Evolutionary conservation across 2,113 vertebrate genomes (phyloP).

Genomic region (Cynoglossus semilaevis): DNA sequence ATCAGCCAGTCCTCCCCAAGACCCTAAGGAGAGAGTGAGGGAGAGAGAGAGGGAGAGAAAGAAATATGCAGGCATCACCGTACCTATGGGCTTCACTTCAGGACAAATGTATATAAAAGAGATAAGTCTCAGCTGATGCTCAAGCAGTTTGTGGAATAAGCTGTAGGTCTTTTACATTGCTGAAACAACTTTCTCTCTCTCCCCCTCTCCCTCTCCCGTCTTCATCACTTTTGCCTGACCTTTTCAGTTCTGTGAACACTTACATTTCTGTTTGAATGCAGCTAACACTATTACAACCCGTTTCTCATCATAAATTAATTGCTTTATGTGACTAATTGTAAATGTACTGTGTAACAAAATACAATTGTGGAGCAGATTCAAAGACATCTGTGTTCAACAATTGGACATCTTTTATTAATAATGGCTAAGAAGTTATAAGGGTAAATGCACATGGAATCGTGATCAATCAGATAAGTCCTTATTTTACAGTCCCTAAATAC

Average conservation of each 20-base stretch:
- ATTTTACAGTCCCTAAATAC: too few species aligned
- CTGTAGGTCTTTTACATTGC: conserved; percentile 39
- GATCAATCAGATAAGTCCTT: too few species aligned
- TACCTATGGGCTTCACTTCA: conserved; percentile 25
- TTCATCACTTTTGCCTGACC: conserved; percentile 44
- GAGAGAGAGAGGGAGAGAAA: conserved; percentile 7
- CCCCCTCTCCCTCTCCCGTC: conserved; percentile 37
- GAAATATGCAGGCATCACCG: conserved; percentile 23
- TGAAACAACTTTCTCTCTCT: conserved; percentile 47
- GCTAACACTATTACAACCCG: too few species aligned
- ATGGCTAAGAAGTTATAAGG: too few species aligned
- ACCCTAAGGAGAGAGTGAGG: too few species aligned
- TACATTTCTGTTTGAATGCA: conserved; percentile 5
- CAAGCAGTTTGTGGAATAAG: conserved; percentile 46
- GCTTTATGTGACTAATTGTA: conserved; percentile 20
- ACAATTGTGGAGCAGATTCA: too few species aligned
- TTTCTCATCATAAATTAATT: conserved; percentile 13
- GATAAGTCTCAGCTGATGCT: conserved; percentile 56
- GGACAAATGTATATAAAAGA: conserved; percentile 59
- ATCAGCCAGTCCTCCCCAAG: too few species aligned
- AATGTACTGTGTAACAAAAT: too few species aligned
- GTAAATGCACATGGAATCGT: too few species aligned
- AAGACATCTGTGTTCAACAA: conserved; percentile 50
- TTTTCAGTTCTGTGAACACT: conserved; percentile 29
- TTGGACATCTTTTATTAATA: conserved; percentile 36